Evolutionary conservation across 2,113 vertebrate species (phyloP).

Genomic region (Brachyhypopomus gauderio): DNA sequence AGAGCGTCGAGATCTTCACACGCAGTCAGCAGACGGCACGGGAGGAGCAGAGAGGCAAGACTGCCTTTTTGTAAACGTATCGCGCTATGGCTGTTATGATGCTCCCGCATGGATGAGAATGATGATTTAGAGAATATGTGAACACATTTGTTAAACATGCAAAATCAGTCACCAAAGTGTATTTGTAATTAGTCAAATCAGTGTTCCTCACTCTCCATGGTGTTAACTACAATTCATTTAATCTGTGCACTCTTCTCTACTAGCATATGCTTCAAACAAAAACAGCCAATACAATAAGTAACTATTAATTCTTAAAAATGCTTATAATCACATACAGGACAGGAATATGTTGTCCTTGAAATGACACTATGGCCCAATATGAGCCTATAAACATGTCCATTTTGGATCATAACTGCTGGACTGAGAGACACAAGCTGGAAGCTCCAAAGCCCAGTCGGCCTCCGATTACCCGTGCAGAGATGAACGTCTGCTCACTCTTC

Average conservation of each 20-base stretch:
- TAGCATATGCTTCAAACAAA: not conserved
- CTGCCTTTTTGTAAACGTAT: not conserved
- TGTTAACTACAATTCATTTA: not conserved
- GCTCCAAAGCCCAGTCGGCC: not conserved
- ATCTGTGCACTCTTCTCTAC: not conserved
- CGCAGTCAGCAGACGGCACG: not conserved
- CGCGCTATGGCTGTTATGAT: not conserved
- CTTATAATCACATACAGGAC: not conserved
- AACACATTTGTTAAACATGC: not conserved
- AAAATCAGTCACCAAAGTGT: not conserved
- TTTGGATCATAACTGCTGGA: not conserved
- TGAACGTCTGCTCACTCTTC: slow-evolving; percentile 44
- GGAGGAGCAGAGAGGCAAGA: too few species aligned
- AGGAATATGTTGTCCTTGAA: not conserved
- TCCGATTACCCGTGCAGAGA: slow-evolving; percentile 46
- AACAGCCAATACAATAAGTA: not conserved
- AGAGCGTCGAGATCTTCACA: slow-evolving; percentile 27
- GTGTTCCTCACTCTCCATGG: not conserved
- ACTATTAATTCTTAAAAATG: not conserved
- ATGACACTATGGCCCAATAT: not conserved
- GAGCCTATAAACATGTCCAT: not conserved
- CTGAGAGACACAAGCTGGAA: slow-evolving; percentile 5
- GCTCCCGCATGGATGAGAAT: not conserved
- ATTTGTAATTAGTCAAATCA: slow-evolving; percentile 18
- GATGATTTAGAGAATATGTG: not conserved